Conservation (phyloP, 2,113 vertebrate genomes). For the Herpailurus yagouaroundi region DNA sequence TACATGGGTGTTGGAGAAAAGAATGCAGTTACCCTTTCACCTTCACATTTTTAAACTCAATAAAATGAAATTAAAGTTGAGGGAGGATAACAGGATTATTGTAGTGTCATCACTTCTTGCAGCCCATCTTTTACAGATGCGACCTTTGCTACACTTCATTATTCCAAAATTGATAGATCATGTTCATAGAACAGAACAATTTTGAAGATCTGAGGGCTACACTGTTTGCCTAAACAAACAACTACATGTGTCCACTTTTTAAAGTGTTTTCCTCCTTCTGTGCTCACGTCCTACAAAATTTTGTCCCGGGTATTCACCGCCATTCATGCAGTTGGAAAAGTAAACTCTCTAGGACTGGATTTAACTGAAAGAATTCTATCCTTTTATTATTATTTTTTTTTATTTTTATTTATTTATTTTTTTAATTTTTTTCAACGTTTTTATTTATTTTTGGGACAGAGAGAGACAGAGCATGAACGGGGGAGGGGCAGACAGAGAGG, state of each 20-base stretch:
- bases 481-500: no score
- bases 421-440: no score
- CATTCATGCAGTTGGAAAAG: not conserved
- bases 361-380: conserved; percentile 16
- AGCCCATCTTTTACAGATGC: conserved; percentile 79
- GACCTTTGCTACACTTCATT: conserved; percentile 81
- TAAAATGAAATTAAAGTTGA: conserved; percentile 83
- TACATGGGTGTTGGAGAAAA: conserved; percentile 45
- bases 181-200: conserved; percentile 61
- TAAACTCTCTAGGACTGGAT: not conserved
- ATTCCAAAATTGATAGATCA: conserved; percentile 79
- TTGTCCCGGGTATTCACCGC: not conserved
- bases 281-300: not conserved
- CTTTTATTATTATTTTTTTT: no score
- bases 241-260: not conserved
- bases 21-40: conserved; percentile 81
- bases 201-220: conserved; percentile 37
- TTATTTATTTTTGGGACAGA: no score
- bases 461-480: no score
- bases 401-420: no score
- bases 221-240: conserved; percentile 8
- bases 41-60: conserved; percentile 75
- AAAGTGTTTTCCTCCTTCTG: not conserved
- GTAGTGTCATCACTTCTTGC: conserved; percentile 80
- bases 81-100: conserved; percentile 81